A percentile compares a stretch with the other conserved stretches of the same genome.
Conservation (phyloP, 2,113 vertebrate genomes). For the Tetrao urogallus region DNA sequence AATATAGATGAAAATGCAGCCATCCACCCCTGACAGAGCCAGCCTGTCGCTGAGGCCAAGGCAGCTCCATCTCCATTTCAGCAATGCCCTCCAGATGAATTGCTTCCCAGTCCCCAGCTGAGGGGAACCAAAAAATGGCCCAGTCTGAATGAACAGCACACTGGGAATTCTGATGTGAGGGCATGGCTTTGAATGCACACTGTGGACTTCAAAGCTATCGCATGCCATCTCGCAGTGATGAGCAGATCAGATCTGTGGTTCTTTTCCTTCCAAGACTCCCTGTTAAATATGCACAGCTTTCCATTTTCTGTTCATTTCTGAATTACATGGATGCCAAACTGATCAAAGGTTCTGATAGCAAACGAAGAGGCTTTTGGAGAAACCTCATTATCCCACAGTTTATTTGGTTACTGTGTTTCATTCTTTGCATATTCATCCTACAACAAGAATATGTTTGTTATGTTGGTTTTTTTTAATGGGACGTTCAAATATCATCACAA, state of each 20-base stretch:
- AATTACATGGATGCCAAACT: background rate
- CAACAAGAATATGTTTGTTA: background rate
- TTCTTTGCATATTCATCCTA: slow-evolving; percentile 16
- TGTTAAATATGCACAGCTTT: background rate
- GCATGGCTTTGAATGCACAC: background rate
- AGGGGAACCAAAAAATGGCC: background rate
- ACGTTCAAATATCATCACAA: background rate
- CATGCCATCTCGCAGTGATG: background rate
- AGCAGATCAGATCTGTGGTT: background rate
- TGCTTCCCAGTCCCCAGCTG: background rate
- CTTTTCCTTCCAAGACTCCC: background rate
- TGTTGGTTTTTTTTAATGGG: background rate
- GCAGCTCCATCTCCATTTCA: accelerated
- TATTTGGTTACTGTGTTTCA: background rate
- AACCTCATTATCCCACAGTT: slow-evolving; percentile 14
- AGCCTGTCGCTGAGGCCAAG: accelerated
- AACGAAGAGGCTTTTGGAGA: slow-evolving; percentile 1
- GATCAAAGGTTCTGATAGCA: background rate
- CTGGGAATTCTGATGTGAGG: background rate
- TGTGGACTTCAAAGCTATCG: background rate
- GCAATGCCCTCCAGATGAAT: background rate
- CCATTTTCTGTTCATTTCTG: background rate
- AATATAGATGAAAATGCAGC: background rate
- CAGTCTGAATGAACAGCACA: background rate
- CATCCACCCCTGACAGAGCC: background rate